Evolutionary conservation across 2,888 invertebrate species (phyloP), one percentile per base, ranked within the genome.

Genomic region (Idaea straminata): DNA sequence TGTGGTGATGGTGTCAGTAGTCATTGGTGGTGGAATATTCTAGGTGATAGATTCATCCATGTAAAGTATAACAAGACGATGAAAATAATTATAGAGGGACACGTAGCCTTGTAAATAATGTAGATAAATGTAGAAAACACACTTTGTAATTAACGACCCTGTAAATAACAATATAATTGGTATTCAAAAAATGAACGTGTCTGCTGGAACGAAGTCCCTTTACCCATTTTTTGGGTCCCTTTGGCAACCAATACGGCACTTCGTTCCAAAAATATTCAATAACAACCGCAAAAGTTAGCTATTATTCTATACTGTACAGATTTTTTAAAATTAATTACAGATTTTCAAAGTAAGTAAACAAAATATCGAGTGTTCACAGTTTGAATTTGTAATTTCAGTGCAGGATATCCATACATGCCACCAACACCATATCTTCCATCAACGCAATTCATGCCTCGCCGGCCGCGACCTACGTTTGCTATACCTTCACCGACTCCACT

Each of bases 331-430:
- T 47, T 47, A 47, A 13, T 47, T 47, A 47, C 47, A 2, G 25
- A 25, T 25, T 47, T 47, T 47, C 1, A 7, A 47, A 47, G 13
- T 13, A 4, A 13, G 47, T 10, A 10, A 10, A 10, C 47, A n/a
- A n/a, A n/a, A n/a, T 47, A 47, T 47, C 10, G 7, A 47, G 47
- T 47, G 47, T 47, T 47, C 47, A 47, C 47, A 13, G 47, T 47
- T 64, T 63, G 58, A 66, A 6, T 47, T 72, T 72, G 65, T 67
- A 61, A 61, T 72, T 73, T 69, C 71, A 73, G 73, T 69, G 57
- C 66, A 63, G 65, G 36, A 47, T 47, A 47, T 58, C 58, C 47
- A 64, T 67, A 69, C 67, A 62, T 63, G 61, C 57, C 34, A 62
- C 67, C 66, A 65, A 38, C 47, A 62, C 65, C 69, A 64, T 67